Evolutionary conservation across 2,113 vertebrate species (phyloP).

Genomic region (Brachypodius melanocephalos): DNA sequence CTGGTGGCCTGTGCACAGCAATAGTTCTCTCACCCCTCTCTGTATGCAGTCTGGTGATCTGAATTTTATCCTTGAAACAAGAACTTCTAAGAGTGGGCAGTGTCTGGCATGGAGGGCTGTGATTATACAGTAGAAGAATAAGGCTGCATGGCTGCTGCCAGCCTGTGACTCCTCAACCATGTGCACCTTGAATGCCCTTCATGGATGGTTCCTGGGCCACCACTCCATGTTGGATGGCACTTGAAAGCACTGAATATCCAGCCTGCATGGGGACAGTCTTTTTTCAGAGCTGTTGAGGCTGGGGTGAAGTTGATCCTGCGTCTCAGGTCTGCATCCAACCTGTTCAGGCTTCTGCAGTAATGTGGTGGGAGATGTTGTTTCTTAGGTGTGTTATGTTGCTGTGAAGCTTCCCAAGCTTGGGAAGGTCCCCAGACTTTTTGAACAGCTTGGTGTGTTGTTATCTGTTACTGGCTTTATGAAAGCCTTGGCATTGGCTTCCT

Average conservation of each 20-base stretch:
- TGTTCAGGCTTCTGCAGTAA: not conserved
- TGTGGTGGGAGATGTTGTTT: not conserved
- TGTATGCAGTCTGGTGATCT: not conserved
- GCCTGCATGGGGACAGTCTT: not conserved
- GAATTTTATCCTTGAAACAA: not conserved
- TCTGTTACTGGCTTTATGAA: not conserved
- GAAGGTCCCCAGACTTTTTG: not conserved
- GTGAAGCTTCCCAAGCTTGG: not conserved
- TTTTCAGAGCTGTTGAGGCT: not conserved
- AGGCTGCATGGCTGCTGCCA: not conserved
- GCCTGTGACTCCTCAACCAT: not conserved
- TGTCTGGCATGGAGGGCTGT: not conserved
- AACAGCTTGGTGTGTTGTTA: not conserved
- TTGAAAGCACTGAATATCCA: not conserved
- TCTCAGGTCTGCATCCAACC: not conserved
- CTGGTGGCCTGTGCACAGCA: not conserved
- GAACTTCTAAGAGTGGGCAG: not conserved
- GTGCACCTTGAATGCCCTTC: not conserved
- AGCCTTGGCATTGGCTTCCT: not conserved
- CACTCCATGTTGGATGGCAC: accelerated
- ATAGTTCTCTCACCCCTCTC: not conserved
- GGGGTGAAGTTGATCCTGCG: not conserved
- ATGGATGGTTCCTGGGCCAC: not conserved
- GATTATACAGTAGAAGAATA: not conserved
- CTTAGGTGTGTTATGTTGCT: not conserved